Evolutionary conservation across 2,797 vertebrate species (phyloP), one percentile per base, ranked within the genome.

Genomic region (Pseudopleuronectes americanus): DNA sequence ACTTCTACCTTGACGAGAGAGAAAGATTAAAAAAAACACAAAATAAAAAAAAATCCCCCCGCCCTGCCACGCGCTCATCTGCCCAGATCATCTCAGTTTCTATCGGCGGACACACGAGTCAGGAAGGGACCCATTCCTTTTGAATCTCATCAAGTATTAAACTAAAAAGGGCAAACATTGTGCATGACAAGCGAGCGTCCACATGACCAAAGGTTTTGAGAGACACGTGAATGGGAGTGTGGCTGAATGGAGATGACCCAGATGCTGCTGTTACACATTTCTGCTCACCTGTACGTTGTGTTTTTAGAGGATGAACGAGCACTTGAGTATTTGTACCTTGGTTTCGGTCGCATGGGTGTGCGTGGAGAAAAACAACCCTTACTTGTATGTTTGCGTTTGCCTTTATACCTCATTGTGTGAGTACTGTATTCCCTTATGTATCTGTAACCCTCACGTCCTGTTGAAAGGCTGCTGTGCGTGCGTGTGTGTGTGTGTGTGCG

Each of bases 341-440:
- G 81, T 90, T 87, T 19, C 48, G 84, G 85, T 82, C 88, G 91
- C 87, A 83, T 92, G 90, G 82, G 88, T 78, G 84, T 38, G 84
- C 76, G 75, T 85, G 85, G 69, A 76, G 77, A 64, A 79, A 79
- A 48, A 48, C 4, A 48, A 48, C 38, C 83, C 85, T 78, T 80
- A 55, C 68, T 84, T 64, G 83, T 88, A 66, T 81, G 85, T 85
- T 83, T 89, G 84, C 70, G 78, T 88, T 87, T 81, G 87, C 87
- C 86, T 91, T 84, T 84, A 87, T 93, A 93, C 90, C 90, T 92
- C 90, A 89, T 90, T 87, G 86, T 90, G 90, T 91, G 87, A 90
- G 81, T 91, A 89, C 87, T 89, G 90, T 91, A 88, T 76, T 66
- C 81, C 87, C 85, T 80, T 22, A 66, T 82, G 85, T 91, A 84